Base-by-base conservation (phyloP, 2,113 vertebrate genomes). In the Nibea coibor region DNA sequence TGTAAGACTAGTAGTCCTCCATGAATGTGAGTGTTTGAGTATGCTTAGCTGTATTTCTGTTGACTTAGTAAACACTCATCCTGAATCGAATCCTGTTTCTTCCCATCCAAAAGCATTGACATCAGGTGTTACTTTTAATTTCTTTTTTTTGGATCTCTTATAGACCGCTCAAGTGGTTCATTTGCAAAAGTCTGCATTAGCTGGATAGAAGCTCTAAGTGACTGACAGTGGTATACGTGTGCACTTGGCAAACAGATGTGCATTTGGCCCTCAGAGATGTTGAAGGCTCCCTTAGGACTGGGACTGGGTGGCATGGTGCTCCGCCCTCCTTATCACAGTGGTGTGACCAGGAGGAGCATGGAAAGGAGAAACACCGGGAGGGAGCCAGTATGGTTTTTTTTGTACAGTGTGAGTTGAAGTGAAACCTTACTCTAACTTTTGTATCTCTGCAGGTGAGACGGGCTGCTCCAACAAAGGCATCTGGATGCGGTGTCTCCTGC, bases 401-500 rank as follows among this genome's bases (percentile, higher is more conserved):
- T 87, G 53, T 43, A 26, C 66, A n/a, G 11, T 51, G 47, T 24
- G 77, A 70, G 75, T 82, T 67, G 35, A 74, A 81, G 78, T 83
- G 69, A 87, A 85, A 84, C 73, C 66, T 80, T 71, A 81, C 79
- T 83, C 75, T 48, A 48, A 71, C 63, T 68, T 82, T 69, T 77
- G 26, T 86, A 9, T 76, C 28, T 76, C 58, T 81, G 56, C 82
- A 93, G 93, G 93, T 91, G 87, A 93, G 81, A 81, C 88, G 20
- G 73, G 83, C 68, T 57, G 82, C 83, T 88, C 78, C 75, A 70
- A 83, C 88, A 67, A 71, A 88, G 80, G 89, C 78, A 72, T 75
- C 87, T 92, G 87, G 80, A 94, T 94, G 93, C 28, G 8, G 90
- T 78, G 80, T 82, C 73, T 81, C 77, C 82, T 81, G 83, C 31